Percentiles rank a stretch among this genome's conserved stretches.
Evolutionary conservation across 2,113 vertebrate species (phyloP).

Genomic region (Tonatia bakeri): DNA sequence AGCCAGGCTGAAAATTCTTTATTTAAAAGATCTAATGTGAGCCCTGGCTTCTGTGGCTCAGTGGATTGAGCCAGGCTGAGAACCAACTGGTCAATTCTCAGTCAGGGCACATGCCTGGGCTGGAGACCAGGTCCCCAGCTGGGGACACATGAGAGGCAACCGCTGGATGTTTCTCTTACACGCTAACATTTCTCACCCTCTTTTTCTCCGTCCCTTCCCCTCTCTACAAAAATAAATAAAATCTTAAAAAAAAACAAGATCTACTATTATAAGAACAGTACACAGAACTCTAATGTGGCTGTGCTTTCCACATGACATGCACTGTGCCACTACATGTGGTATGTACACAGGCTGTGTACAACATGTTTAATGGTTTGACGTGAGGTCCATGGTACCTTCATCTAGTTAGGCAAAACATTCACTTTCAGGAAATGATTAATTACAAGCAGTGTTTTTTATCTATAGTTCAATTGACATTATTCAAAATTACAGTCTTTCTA

Average conservation of each 20-base stretch:
- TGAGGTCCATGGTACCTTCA: slow-evolving; percentile 71
- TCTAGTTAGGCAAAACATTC: slow-evolving; percentile 74
- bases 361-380: slow-evolving; percentile 79
- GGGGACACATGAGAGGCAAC: no score
- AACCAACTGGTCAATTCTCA: no score
- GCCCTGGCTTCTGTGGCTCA: no score
- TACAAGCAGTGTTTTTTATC: slow-evolving; percentile 37
- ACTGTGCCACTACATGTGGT: slow-evolving; percentile 79
- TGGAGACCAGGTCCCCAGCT: no score
- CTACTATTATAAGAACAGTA: slow-evolving; percentile 88
- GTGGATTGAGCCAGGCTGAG: no score
- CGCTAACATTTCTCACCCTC: no score
- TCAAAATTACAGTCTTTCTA: slow-evolving; percentile 83
- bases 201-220: no score
- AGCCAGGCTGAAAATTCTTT: slow-evolving; percentile 87
- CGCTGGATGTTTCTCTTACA: no score
- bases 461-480: slow-evolving; percentile 63
- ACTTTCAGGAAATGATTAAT: slow-evolving; percentile 61
- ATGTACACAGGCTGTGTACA: slow-evolving; percentile 86
- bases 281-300: slow-evolving; percentile 86
- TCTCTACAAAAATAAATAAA: no score
- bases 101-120: no score
- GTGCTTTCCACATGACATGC: slow-evolving; percentile 83
- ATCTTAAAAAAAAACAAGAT: slow-evolving; percentile 63
- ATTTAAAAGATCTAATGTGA: slow-evolving; percentile 89